Base-by-base conservation (phyloP, 1,140 invertebrate species). In the Drosophila sp. region DNA sequence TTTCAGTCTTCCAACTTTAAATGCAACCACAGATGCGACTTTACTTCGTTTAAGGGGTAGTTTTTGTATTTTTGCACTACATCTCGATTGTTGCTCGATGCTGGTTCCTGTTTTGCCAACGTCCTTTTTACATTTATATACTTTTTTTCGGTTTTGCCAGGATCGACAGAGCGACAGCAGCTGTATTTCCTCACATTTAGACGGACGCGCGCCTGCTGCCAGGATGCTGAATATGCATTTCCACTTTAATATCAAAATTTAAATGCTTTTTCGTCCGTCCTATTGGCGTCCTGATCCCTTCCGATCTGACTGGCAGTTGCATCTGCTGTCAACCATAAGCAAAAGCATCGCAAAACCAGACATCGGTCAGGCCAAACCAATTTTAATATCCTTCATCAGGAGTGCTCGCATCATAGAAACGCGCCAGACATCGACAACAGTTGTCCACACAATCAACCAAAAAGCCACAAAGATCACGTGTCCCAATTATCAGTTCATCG, bases 161-260 rank as follows among this genome's bases (percentile, higher is more conserved):
- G 58, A 50, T 62, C 58, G n/a, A n/a, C n/a, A n/a, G n/a, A 76
- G 54, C 67, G 70, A 63, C 72, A 89, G 83, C 84, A 89, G 84
- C 87, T 89, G 84, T 90, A 84, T 90, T 80, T 89, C 58, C 69
- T 53, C 21, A 40, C 59, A 72, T 58, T 62, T 51, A 54, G 50
- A 58, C 46, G 75, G 80, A 89, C 83, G 73, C 79, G 53, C 75
- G 80, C 80, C 77, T 89, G 80, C 84, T 86, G 83, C 84, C 83
- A 89, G 84, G 84, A 89, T 89, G 84, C 84, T 89, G 86, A 90
- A 89, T 89, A 89, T 89, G 84, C 84, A 89, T 89, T 89, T 89
- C 86, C 80, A 89, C 74, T 89, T 89, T 89, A 89, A 89, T 89
- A 89, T 89, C 70, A 84, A 84, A 89, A 84, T 89, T 89, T 86